Evolutionary conservation across 2,888 invertebrate genomes (phyloP), one percentile per base, ranked within the genome.

Genomic region (Thelaira solivaga): DNA sequence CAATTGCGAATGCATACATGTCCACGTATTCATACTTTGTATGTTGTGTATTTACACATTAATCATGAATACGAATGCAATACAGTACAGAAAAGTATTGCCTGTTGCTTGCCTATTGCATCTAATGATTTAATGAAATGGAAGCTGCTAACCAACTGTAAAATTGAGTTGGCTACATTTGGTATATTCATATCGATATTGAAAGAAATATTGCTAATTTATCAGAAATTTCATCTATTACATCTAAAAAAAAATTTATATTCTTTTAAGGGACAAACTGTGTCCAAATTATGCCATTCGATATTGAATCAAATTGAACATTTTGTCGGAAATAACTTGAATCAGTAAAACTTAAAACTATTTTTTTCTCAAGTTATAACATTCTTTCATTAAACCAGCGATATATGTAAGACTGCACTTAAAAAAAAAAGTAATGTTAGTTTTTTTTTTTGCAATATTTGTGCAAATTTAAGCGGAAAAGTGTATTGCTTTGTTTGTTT

Each of bases 51-150:
- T 51, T 39, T 16, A 24, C 24, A 57, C 57, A 41, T 47, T 36
- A 16, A 39, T 22, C 5, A 55, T 22, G 18, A 18, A 34, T 18
- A 20, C 7, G 34, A 29, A 26, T 16, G n/a, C 22, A 39, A 16
- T 20, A 55, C 26, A 16, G 2, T 13, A 24, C n/a, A 13, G 31
- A 29, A 29, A 39, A 47, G 22, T 67, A 59, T 43, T 34, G 41
- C 18, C 8, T 55, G 47, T 34, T 59, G 43, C n/a, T 51, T 49
- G 16, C 45, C 49, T 71, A 62, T 61, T 71, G 69, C 69, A 78
- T 34, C 57, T 49, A 36, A 74, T 73, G 59, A 53, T 47, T 78
- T 78, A 69, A 78, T 78, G 77, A 73, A 78, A 78, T 78, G 59
- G 69, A 78, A 74, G 61, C 74, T 71, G 61, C 62, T 55, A 68